These are phyloP conservation scores for Datnioides undecimradiatus DNA, from an alignment of 2,113 vertebrate species.

Conservation along the genomic window DNA sequence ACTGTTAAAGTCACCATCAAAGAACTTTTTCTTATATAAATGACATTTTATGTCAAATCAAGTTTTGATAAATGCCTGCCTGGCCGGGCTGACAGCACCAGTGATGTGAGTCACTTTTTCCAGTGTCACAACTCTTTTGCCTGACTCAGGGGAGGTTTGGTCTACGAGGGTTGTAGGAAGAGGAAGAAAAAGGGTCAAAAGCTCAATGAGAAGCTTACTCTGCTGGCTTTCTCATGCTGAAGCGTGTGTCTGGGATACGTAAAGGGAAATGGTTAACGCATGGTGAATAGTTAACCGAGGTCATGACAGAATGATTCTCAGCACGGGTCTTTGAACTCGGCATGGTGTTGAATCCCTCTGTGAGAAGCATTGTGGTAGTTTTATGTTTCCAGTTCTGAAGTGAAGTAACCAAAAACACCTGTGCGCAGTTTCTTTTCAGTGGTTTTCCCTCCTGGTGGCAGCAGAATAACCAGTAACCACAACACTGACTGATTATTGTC, in stretches of 20 bases:
- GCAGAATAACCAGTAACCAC: too few relatives aligned
- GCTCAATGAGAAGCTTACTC: slow-evolving; percentile 15
- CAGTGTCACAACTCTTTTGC: slow-evolving; percentile 26
- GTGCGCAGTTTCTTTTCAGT: too few relatives aligned
- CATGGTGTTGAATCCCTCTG: too few relatives aligned
- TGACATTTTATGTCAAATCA: too few relatives aligned
- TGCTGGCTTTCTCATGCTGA: slow-evolving; percentile 2
- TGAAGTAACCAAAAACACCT: too few relatives aligned
- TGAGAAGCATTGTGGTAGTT: background rate
- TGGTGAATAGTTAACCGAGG: background rate
- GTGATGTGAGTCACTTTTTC: slow-evolving; percentile 50
- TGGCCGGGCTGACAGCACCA: background rate
- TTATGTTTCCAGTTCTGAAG: background rate
- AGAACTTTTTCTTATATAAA: background rate
- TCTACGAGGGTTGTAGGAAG: background rate
- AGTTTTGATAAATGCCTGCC: too few relatives aligned
- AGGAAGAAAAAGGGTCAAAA: background rate
- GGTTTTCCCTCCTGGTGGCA: too few relatives aligned
- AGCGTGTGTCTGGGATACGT: slow-evolving; percentile 22
- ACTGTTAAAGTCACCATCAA: too few relatives aligned
- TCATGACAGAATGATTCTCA: background rate
- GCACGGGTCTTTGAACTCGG: background rate
- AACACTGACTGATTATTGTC: too few relatives aligned
- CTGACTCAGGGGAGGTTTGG: slow-evolving; percentile 17
- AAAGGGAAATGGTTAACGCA: slow-evolving; percentile 10